Percentiles rank a stretch among this genome's conserved stretches.
These are phyloP conservation scores for Daphoenositta chrysoptera DNA, from an alignment of 2,113 vertebrate species.

Conservation along the genomic window DNA sequence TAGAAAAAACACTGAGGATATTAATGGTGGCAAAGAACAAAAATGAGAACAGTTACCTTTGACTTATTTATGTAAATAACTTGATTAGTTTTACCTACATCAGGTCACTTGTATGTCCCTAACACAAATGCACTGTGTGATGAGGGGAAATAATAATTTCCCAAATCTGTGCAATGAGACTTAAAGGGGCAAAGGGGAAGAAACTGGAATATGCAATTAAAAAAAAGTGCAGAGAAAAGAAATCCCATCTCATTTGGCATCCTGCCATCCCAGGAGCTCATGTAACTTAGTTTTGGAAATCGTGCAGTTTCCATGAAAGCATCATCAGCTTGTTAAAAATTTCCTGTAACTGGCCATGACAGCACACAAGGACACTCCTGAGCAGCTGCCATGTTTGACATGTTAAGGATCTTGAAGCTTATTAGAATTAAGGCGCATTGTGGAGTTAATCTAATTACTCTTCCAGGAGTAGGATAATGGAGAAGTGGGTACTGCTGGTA, in stretches of 20 bases:
- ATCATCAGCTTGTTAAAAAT: background rate
- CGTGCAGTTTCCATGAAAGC: background rate
- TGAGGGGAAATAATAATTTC: background rate
- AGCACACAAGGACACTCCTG: background rate
- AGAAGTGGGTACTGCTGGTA: background rate
- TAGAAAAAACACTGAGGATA: background rate
- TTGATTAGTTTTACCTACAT: background rate
- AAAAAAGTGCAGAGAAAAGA: background rate
- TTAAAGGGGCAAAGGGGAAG: background rate
- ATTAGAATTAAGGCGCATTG: background rate
- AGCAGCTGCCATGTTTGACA: slow-evolving; percentile 3
- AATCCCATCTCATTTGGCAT: background rate
- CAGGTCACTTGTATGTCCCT: background rate
- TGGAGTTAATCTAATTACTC: slow-evolving; percentile 12
- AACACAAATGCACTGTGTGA: background rate
- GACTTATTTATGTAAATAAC: background rate
- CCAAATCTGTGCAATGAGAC: background rate
- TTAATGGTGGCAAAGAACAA: background rate
- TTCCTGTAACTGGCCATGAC: background rate
- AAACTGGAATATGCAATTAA: background rate
- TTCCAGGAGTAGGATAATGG: background rate
- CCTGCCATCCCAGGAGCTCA: background rate
- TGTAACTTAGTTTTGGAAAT: background rate
- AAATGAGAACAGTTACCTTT: background rate
- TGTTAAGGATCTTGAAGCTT: slow-evolving; percentile 1